Evolutionary conservation across 2,888 invertebrate species (phyloP), one percentile per base, ranked within the genome.

Genomic region (Adelphocoris suturalis): DNA sequence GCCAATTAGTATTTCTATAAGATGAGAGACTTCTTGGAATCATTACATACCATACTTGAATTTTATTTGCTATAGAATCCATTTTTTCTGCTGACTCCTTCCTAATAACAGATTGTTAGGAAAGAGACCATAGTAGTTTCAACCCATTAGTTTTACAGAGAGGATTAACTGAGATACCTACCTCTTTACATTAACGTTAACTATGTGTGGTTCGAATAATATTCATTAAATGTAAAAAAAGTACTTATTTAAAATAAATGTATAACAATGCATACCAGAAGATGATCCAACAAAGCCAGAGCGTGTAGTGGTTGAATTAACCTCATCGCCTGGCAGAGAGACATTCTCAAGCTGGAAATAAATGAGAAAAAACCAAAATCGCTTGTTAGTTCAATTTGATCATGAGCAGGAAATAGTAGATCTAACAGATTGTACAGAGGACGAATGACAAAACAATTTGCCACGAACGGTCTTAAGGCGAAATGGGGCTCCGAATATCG

Each of bases 251-350:
- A 57, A 57, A 57, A 57, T 57, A n/a, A 57, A 57, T n/a, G n/a
- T 52, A n/a, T n/a, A n/a, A n/a, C 52, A 16, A 57, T 2, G 5
- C 57, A 57, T 57, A 57, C 57, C 57, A n/a, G n/a, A 5, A n/a
- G 57, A 16, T n/a, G 57, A 57, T 37, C 37, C 37, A 7, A 37
- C 1, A 2, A 57, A 7, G 28, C 1, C 16, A 27, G 76, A 47
- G 81, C n/a, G 2, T 37, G 37, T 37, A 23, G 46, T 4, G 7
- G 37, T 16, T 14, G 81, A 19, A 14, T 37, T 16, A 16, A 16
- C 84, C 16, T 52, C 84, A 55, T 84, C 84, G 19, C n/a, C 14
- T 52, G 84, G 84, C 55, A 84, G 23, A 52, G 84, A 84, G 11
- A 84, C 28, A 13, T 14, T 27, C 27, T 84, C 84, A 14, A 84